Conservation (phyloP, 2,797 vertebrate genomes). For the Morelia viridis region DNA sequence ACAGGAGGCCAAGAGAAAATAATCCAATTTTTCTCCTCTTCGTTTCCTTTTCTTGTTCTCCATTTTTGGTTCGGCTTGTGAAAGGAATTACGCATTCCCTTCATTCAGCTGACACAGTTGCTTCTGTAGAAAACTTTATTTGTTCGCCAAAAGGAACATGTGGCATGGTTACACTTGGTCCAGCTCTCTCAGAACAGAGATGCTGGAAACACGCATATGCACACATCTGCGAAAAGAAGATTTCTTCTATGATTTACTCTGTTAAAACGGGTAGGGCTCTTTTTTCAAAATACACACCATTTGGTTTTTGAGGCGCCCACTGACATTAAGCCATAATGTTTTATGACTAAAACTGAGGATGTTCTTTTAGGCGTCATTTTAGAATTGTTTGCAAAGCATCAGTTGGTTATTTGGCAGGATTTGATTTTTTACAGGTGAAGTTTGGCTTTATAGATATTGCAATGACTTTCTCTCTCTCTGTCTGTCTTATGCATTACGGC, state of each 20-base stretch:
- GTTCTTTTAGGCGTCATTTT: constrained; percentile 63
- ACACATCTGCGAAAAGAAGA: constrained; percentile 35
- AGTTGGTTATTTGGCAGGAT: neutral
- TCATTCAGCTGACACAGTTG: constrained; percentile 67
- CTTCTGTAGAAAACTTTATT: constrained; percentile 66
- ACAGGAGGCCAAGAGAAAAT: constrained; percentile 79
- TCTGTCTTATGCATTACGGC: neutral
- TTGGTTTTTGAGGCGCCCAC: constrained; percentile 52
- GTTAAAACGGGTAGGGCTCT: constrained; percentile 52
- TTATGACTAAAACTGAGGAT: constrained; percentile 57
- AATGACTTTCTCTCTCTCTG: neutral
- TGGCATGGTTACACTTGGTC: constrained; percentile 56
- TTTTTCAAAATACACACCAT: constrained; percentile 56
- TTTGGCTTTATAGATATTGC: neutral
- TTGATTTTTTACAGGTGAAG: neutral
- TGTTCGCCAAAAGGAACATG: constrained; percentile 57
- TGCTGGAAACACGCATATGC: constrained; percentile 63
- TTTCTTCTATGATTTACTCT: constrained; percentile 51
- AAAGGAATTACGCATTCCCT: constrained; percentile 64
- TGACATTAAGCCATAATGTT: constrained; percentile 59
- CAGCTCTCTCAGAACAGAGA: constrained; percentile 55
- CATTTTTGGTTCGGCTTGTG: constrained; percentile 61
- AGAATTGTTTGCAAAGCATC: constrained; percentile 42
- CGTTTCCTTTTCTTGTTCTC: constrained; percentile 29
- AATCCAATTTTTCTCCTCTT: constrained; percentile 72